These are phyloP conservation scores for Otocyon megalotis DNA, from an alignment of 2,113 vertebrate species.

Conservation along the genomic window DNA sequence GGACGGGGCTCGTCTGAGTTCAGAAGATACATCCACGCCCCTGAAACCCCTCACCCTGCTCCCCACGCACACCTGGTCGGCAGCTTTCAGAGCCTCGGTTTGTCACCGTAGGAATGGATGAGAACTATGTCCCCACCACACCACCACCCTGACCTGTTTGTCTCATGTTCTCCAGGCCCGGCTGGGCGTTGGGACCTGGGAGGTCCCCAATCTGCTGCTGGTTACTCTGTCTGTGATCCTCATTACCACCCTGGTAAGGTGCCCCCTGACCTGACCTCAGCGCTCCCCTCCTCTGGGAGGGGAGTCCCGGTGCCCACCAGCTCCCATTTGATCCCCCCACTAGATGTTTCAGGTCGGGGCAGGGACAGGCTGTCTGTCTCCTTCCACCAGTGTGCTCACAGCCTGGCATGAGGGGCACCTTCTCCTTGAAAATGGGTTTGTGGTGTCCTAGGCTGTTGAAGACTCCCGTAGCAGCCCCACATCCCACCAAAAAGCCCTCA, in stretches of 20 bases:
- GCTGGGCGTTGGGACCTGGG: slow-evolving; percentile 85
- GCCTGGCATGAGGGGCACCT: not conserved
- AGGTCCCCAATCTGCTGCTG: slow-evolving; percentile 87
- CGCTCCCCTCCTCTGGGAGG: not conserved
- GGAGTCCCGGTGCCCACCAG: slow-evolving; percentile 43
- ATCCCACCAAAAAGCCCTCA: not conserved
- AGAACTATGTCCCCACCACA: not conserved
- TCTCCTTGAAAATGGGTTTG: not conserved
- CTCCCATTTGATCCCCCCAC: not conserved
- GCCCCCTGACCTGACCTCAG: not conserved
- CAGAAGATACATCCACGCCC: not conserved
- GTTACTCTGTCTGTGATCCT: slow-evolving; percentile 88
- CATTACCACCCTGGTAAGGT: slow-evolving; percentile 89
- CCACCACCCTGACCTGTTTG: slow-evolving; percentile 43
- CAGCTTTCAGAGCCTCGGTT: not conserved
- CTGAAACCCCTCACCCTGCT: not conserved
- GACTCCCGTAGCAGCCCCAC: not conserved
- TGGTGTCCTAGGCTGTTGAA: not conserved
- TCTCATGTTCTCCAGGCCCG: slow-evolving; percentile 85
- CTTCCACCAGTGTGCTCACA: not conserved
- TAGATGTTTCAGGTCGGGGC: not conserved
- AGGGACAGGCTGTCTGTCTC: not conserved
- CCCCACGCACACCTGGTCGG: not conserved
- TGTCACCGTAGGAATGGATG: not conserved
- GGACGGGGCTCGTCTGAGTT: not conserved